Base-by-base conservation (phyloP, 1,140 invertebrate genomes). In the Microplitis demolitor region DNA sequence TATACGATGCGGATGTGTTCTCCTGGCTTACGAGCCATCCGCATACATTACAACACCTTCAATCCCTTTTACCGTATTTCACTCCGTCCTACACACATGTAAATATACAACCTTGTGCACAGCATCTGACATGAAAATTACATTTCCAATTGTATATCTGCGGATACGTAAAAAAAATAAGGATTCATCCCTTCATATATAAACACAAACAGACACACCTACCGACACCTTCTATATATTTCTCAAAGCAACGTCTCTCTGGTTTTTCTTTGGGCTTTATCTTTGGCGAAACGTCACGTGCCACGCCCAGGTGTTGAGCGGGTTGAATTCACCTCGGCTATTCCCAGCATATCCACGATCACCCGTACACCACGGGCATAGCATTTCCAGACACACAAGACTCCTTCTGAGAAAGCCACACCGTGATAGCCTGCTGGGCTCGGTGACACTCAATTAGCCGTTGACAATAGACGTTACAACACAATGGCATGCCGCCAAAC, bases 91-190 rank as follows among this genome's bases (percentile, higher is more conserved):
- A 45, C 39, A 45, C 39, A 9, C 39, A 9, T 45, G 11, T 11
- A 9, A 0, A 45, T 5, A 8, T 24, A 2, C 24, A 24, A 24
- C 24, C 24, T 24, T 24, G 24, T 24, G 24, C 24, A 24, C 24
- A 24, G 70, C 79, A 78, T 80, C 78, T 70, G 75, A 74, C 77
- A 79, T 80, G 75, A 82, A 82, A 81, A 80, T 82, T 81, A 78
- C 77, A 81, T 81, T 79, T 76, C 74, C 79, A 82, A 82, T 81
- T 81, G 78, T 79, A 66, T 54, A 73, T 74, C 70, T 72, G 71
- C 71, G 31, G 13, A 14, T 56, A 56, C n/a, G 53, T 56, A 56
- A 24, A 8, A 8, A 14, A 56, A 24, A n/a, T 14, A 14, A 4
- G 45, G n/a, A 56, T 6, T 24, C 63, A 14, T 45, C 63, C 14